Conservation (phyloP, 2,113 vertebrate genomes). For the Aix galericulata region DNA sequence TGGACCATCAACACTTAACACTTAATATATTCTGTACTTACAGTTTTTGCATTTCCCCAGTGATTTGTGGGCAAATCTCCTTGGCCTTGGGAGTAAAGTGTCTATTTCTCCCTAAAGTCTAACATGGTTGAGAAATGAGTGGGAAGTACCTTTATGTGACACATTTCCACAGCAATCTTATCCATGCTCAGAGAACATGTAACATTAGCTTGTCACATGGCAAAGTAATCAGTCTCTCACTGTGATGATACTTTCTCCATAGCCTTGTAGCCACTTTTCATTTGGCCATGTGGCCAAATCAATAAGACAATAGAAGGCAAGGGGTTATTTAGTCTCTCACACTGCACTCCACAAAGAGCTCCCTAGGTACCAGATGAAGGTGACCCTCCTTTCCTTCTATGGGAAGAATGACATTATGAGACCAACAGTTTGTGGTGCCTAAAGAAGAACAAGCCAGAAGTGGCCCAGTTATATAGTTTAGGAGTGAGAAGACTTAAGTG, state of each 20-base stretch:
- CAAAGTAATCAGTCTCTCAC: background rate
- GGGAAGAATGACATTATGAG: background rate
- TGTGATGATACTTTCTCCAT: background rate
- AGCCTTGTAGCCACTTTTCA: background rate
- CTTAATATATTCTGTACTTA: background rate
- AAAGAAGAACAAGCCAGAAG: background rate
- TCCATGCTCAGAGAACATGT: background rate
- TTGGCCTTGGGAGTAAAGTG: background rate
- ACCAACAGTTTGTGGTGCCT: background rate
- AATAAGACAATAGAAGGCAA: background rate
- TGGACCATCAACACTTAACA: background rate
- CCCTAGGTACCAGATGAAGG: background rate
- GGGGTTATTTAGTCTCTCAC: background rate
- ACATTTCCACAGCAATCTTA: background rate
- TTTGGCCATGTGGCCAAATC: background rate
- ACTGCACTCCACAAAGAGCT: background rate
- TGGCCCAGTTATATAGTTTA: background rate
- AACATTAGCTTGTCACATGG: fast-evolving
- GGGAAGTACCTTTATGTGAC: background rate
- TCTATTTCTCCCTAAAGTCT: background rate
- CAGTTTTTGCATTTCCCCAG: background rate
- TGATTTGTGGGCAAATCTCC: background rate
- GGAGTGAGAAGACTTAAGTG: background rate
- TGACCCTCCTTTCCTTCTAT: background rate
- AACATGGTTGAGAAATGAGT: background rate